Evolutionary conservation across 2,797 vertebrate species (phyloP), one percentile per base, ranked within the genome.

Genomic region (Columba guinea): DNA sequence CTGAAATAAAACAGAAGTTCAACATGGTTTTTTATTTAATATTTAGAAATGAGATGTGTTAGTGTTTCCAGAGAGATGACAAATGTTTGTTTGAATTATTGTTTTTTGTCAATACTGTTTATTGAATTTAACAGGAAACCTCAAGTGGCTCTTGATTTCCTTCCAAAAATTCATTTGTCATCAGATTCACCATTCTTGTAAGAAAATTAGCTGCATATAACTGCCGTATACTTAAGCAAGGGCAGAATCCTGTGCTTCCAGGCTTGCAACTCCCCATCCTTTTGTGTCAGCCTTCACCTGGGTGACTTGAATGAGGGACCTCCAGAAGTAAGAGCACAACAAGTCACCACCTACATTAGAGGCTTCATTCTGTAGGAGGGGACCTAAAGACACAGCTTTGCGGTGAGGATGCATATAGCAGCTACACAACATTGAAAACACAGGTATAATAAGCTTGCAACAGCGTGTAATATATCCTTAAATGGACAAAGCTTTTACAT

Each of bases 1-100:
- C 67, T 83, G 92, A 93, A 93, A 80, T 32, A 62, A 92, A 94
- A 28, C 46, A 89, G 91, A 84, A 94, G 63, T 63, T 87, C 44
- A 28, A 9, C 22, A 15, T 55, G 59, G 13, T 91, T 91, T 84
- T 46, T 75, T 35, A 37, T 59, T 76, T 84, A 44, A 27, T 84
- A 74, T 79, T 84, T 92, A 84, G 80, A 79, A 92, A 82, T 0
- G 0, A 90, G 88, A 82, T 5, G 6, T 67, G 34, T 52, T 79
- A 16, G 26, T 59, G 11, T 67, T 96, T 81, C 55, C 76, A 62
- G 63, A 86, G 41, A 55, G 24, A 73, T 89, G 82, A 65, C 9
- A 71, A 81, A 19, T 68, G 51, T 84, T 84, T 87, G 37, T 74
- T 76, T 95, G 55, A 84, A 90, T 76, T 80, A 82, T 35, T n/a